phyloP scores from a whole-genome alignment of 2,797 vertebrate species.

The Thamnophis elegans region DNA sequence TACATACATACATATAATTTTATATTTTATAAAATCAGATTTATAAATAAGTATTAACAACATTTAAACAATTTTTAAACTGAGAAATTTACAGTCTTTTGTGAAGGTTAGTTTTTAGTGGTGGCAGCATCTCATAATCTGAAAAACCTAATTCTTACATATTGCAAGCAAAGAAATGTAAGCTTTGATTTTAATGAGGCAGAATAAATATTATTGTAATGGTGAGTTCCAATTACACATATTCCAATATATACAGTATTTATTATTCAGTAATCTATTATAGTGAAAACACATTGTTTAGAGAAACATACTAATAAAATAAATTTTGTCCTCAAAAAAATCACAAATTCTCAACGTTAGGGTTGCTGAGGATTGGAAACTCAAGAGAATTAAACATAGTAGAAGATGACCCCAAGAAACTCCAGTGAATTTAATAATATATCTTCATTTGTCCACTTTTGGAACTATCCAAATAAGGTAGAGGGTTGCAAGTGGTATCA shows the following conservation, averaged over 20 bases:
- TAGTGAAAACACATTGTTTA: neutral
- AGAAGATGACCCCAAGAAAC: neutral
- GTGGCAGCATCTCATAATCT: neutral
- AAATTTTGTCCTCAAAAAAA: neutral
- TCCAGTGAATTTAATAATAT: neutral
- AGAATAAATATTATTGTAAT: neutral
- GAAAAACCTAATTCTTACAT: neutral
- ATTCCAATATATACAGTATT: neutral
- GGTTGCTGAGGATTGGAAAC: neutral
- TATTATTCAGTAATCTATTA: neutral
- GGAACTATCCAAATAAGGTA: neutral
- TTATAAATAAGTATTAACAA: neutral
- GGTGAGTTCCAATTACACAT: neutral
- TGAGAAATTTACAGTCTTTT: neutral
- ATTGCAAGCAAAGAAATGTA: neutral
- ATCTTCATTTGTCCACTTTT: neutral
- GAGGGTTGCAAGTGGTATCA: neutral
- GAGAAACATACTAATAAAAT: neutral
- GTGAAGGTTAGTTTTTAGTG: neutral
- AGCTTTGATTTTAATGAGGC: neutral
- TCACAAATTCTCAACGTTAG: neutral
- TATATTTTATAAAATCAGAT: neutral
- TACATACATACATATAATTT: no score
- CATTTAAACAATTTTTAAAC: neutral
- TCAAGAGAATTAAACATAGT: neutral